Evolutionary conservation across 2,797 vertebrate genomes (phyloP).

Genomic region (Falco biarmicus): DNA sequence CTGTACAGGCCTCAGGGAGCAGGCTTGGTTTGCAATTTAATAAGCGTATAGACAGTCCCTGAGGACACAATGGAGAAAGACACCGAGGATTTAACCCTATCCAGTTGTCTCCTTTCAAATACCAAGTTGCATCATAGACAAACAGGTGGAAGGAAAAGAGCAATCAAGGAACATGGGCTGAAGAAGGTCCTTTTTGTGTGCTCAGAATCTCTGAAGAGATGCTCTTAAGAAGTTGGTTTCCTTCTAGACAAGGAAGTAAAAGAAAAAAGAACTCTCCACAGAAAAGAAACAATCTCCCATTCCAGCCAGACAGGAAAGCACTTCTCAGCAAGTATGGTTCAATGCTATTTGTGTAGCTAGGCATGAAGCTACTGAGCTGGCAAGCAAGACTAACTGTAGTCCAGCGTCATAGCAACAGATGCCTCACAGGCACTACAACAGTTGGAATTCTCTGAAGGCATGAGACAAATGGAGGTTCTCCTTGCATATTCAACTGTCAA

Average conservation of each 20-base stretch:
- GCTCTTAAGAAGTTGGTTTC: background rate
- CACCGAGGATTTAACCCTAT: background rate
- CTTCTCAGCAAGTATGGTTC: background rate
- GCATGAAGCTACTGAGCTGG: background rate
- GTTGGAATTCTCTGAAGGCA: background rate
- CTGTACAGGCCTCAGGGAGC: background rate
- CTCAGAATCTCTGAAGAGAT: background rate
- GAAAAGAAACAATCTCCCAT: background rate
- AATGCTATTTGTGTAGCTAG: background rate
- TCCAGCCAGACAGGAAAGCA: background rate
- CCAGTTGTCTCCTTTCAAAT: background rate
- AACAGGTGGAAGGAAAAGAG: background rate
- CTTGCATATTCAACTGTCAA: background rate
- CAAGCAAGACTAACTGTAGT: background rate
- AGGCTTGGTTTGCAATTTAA: background rate
- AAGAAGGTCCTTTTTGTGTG: background rate
- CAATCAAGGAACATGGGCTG: background rate
- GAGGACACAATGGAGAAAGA: background rate
- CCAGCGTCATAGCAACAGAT: background rate
- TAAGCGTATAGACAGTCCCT: accelerated
- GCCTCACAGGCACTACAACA: background rate
- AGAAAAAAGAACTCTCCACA: background rate
- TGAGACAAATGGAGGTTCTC: background rate
- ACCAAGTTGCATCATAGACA: background rate
- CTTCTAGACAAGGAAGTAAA: background rate